Evolutionary conservation across 2,113 vertebrate species (phyloP), one percentile per base, ranked within the genome.

Genomic region (Astur gentilis): DNA sequence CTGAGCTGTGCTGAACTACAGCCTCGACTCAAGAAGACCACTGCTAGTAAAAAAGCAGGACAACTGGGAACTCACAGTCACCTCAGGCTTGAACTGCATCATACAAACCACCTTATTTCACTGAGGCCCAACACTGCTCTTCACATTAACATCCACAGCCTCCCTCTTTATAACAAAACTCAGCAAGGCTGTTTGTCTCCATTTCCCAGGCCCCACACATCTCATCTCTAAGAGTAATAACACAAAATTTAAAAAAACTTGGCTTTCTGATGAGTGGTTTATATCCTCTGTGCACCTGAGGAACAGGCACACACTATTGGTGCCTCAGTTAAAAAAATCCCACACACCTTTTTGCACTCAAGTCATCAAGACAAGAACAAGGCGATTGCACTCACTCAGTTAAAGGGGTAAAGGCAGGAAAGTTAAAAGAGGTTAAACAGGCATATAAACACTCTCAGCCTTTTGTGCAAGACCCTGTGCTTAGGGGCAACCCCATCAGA

Each of bases 381-480:
- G 90, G 70, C 21, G 8, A 13, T 6, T 7, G 32, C 50, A 72
- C 69, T 95, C 45, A 2, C 25, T 44, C 32, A 19, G 76, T 15
- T 17, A 15, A 66, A 92, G 55, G 34, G 50, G 72, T 45, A 80
- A 89, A 84, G 47, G 69, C 72, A 91, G 69, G 23, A 11, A 42
- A 89, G 84, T 36, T 87, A 69, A 76, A 58, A 71, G 84, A 71
- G 84, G 93, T 93, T 94, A 83, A 96, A 93, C 16, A 76, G 69
- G 29, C 21, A 60, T 11, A 45, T 1, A 71, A 71, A 47, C 12
- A 3, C 49, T 50, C 57, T 54, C 61, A 67, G 89, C 64, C 47
- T 87, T 83, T 58, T 87, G 67, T 81, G 54, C 34, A 34, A 69
- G 47, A 44, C 23, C 52, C 27, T 38, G 91, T 32, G 55, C 83